These are phyloP conservation scores for Anguilla megastoma DNA, from an alignment of 2,797 vertebrate species.

Conservation along the genomic window DNA sequence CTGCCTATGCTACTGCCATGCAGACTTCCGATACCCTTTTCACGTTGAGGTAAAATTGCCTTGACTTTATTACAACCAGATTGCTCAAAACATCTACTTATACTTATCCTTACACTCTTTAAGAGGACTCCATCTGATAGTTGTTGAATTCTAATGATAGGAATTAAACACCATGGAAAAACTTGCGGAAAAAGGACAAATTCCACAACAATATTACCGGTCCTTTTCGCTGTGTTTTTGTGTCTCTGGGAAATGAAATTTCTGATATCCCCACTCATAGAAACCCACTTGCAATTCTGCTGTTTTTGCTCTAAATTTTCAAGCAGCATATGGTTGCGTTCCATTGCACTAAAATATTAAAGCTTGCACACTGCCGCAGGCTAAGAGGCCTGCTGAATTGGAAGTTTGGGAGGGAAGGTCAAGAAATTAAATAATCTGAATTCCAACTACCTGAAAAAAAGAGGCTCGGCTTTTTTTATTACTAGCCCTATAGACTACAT, in stretches of 20 bases:
- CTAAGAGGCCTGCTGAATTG: conserved; percentile 9
- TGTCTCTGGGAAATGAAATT: conserved; percentile 28
- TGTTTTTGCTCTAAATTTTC: conserved; percentile 18
- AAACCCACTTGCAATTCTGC: not conserved
- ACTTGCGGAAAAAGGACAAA: not conserved
- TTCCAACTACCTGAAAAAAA: conserved; percentile 23
- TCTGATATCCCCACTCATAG: not conserved
- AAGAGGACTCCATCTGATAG: not conserved
- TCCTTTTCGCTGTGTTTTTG: not conserved
- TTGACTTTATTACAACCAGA: not conserved
- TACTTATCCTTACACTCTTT: not conserved
- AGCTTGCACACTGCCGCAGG: conserved; percentile 17
- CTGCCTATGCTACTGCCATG: not conserved
- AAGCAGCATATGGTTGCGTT: conserved; percentile 36
- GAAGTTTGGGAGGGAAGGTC: conserved; percentile 34
- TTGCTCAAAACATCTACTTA: not conserved
- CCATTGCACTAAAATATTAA: conserved; percentile 48
- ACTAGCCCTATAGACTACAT: conserved; percentile 13
- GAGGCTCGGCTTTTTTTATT: conserved; percentile 22
- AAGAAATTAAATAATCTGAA: conserved; percentile 27
- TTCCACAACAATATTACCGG: not conserved
- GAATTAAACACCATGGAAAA: not conserved
- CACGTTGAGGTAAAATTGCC: not conserved
- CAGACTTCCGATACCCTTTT: not conserved
- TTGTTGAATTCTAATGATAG: not conserved